A percentile compares a stretch with the other conserved stretches of the same genome.
Conservation (phyloP, 2,888 invertebrate species). For the Rhodophaea formosa region DNA sequence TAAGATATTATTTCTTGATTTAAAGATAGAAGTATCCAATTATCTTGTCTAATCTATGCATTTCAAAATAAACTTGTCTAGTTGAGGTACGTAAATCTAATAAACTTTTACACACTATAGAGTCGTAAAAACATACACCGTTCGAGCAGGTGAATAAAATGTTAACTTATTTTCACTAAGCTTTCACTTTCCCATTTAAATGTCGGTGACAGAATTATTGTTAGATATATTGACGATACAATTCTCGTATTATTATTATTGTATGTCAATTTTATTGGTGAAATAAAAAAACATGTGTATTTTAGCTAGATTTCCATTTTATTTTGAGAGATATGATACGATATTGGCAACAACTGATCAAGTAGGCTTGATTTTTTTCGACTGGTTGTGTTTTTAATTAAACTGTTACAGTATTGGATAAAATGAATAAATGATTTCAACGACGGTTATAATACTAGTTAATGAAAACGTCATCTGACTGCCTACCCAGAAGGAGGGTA, state of each 20-base stretch:
- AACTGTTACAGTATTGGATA: no score
- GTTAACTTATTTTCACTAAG: neutral
- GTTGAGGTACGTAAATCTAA: neutral
- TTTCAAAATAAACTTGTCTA: constrained; percentile 1
- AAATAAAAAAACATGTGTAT: neutral
- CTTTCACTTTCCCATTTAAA: constrained; percentile 27
- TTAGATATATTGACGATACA: constrained; percentile 7
- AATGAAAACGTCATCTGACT: no score
- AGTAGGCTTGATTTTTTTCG: no score
- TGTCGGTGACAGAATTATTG: constrained; percentile 19
- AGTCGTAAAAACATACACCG: constrained; percentile 29
- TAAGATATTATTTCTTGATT: neutral
- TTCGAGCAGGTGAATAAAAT: constrained; percentile 19
- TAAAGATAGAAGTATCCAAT: neutral
- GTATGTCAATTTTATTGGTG: neutral
- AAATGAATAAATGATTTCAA: no score
- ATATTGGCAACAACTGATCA: no score
- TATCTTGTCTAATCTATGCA: neutral
- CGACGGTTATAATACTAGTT: no score
- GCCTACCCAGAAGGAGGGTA: no score
- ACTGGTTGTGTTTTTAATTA: no score
- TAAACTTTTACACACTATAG: constrained; percentile 22
- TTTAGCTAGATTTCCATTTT: no score
- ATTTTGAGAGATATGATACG: no score
- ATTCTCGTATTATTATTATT: neutral